Conservation (phyloP, 1,140 invertebrate genomes). For the Calliphora vicina region DNA sequence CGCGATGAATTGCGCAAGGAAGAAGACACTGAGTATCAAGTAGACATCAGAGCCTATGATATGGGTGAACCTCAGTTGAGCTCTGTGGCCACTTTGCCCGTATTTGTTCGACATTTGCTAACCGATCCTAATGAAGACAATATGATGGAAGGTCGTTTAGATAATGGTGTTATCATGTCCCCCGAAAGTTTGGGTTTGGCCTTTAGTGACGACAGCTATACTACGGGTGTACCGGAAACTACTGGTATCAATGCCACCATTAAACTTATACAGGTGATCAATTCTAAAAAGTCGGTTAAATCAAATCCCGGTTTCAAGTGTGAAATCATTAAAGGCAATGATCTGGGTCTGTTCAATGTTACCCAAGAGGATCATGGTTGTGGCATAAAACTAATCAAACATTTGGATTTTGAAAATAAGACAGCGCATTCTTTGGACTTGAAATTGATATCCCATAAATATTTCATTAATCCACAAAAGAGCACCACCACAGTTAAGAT, state of each 20-base stretch:
- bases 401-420: slow-evolving; percentile 78
- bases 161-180: slow-evolving; percentile 52
- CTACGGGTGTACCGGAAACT: slow-evolving; percentile 79
- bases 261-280: slow-evolving; percentile 61
- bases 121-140: slow-evolving; percentile 62
- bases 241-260: slow-evolving; percentile 54
- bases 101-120: slow-evolving; percentile 82
- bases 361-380: slow-evolving; percentile 80
- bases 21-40: slow-evolving; percentile 83
- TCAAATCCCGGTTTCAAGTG: slow-evolving; percentile 66
- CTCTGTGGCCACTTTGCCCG: slow-evolving; percentile 78
- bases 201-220: slow-evolving; percentile 85
- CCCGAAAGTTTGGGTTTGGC: slow-evolving; percentile 76
- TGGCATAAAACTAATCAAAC: slow-evolving; percentile 74
- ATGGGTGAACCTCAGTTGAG: slow-evolving; percentile 84
- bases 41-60: slow-evolving; percentile 87
- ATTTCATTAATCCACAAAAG: slow-evolving; percentile 77
- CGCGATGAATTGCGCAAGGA: slow-evolving; percentile 86
- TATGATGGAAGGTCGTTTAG: slow-evolving; percentile 41
- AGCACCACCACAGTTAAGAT: slow-evolving; percentile 80
- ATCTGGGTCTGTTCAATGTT: slow-evolving; percentile 75
- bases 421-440: slow-evolving; percentile 79
- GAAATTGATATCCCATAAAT: slow-evolving; percentile 77
- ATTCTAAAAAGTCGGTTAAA: slow-evolving; percentile 51
- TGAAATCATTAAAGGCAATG: slow-evolving; percentile 76